Conservation (phyloP, 2,888 invertebrate species). For the Thereva unica region DNA sequence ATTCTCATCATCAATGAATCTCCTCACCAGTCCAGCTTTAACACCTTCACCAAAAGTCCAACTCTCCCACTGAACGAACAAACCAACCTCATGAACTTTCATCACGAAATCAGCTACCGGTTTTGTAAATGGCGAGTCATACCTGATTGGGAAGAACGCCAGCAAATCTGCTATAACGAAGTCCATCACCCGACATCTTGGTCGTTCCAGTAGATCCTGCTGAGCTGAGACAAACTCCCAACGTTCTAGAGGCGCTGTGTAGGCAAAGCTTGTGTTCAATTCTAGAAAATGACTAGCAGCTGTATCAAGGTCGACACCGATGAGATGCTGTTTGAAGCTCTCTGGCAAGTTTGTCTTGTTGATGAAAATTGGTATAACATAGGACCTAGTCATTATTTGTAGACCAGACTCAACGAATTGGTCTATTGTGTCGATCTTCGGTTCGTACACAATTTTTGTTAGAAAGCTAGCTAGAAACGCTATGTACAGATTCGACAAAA, state of each 20-base stretch:
- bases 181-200: slow-evolving; percentile 42
- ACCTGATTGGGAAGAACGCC: slow-evolving; percentile 45
- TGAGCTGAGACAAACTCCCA: slow-evolving; percentile 45
- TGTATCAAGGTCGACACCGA: slow-evolving; percentile 15
- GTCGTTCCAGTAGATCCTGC: slow-evolving; percentile 44
- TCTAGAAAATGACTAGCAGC: slow-evolving; percentile 21
- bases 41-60: not conserved
- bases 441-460: slow-evolving; percentile 43
- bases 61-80: slow-evolving; percentile 45
- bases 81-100: slow-evolving; percentile 43
- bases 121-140: slow-evolving; percentile 46
- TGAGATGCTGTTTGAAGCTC: too few relatives aligned
- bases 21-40: not conserved
- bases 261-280: slow-evolving; percentile 36
- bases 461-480: slow-evolving; percentile 47
- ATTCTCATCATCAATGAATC: too few relatives aligned
- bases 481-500: slow-evolving; percentile 48
- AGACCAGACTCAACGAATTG: slow-evolving; percentile 43
- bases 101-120: slow-evolving; percentile 46
- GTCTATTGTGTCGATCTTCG: slow-evolving; percentile 41
- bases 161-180: slow-evolving; percentile 46
- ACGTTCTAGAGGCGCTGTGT: slow-evolving; percentile 44
- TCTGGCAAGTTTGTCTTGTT: slow-evolving; percentile 38
- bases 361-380: slow-evolving; percentile 45
- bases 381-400: slow-evolving; percentile 42